These are phyloP conservation scores for Spilarctia lutea DNA, from an alignment of 2,888 invertebrate species.

Conservation along the genomic window DNA sequence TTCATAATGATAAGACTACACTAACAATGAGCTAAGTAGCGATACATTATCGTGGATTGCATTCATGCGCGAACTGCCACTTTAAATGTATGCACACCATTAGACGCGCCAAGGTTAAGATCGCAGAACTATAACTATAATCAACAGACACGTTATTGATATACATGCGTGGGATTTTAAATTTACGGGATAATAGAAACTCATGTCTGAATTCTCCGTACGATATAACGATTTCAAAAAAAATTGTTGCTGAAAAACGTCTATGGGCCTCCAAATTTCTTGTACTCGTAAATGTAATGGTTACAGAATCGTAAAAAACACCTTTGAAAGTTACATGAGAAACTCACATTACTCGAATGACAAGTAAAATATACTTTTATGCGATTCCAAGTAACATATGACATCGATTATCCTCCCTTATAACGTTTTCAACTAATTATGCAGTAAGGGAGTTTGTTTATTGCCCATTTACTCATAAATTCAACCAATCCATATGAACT, in stretches of 20 bases:
- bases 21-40: not conserved
- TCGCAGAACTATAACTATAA: not conserved
- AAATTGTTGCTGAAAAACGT: not conserved
- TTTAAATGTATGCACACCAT: conserved; percentile 4
- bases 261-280: too few species aligned
- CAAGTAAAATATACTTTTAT: not conserved
- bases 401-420: too few species aligned
- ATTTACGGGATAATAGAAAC: not conserved
- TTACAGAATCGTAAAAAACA: too few species aligned
- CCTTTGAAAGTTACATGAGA: not conserved
- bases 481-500: too few species aligned
- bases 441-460: not conserved
- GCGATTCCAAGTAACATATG: not conserved
- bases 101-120: not conserved
- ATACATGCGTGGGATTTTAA: not conserved
- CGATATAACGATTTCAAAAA: not conserved
- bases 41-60: not conserved
- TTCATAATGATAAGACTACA: not conserved
- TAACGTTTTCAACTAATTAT: not conserved
- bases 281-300: too few species aligned
- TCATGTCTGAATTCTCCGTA: not conserved
- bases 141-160: not conserved
- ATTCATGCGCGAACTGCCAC: not conserved
- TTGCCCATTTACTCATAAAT: not conserved
- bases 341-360: not conserved